These are phyloP conservation scores for Osedax fenrisi DNA, from an alignment of 2,888 invertebrate genomes.

Conservation along the genomic window DNA sequence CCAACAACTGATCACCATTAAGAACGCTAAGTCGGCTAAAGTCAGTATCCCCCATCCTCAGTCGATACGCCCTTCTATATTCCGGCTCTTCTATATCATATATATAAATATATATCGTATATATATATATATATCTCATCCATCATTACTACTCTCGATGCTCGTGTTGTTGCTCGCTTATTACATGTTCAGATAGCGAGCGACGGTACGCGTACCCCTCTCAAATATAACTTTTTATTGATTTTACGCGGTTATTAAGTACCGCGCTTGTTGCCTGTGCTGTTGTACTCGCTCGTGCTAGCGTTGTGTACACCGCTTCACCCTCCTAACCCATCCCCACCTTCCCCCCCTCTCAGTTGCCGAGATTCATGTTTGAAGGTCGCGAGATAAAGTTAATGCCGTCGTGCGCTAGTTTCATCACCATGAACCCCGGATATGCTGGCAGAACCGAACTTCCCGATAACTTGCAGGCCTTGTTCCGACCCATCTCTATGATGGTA, in stretches of 20 bases:
- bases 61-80: background rate
- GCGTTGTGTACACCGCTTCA: no score
- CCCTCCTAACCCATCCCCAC: no score
- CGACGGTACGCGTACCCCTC: no score
- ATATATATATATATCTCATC: background rate
- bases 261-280: no score
- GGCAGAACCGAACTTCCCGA: conserved; percentile 77
- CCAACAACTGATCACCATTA: conserved; percentile 74
- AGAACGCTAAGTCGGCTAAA: conserved; percentile 67
- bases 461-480: conserved; percentile 72
- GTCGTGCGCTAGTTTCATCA: conserved; percentile 73
- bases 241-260: no score
- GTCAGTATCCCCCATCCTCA: no score
- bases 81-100: background rate
- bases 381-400: conserved; percentile 69
- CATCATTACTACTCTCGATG: background rate
- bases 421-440: conserved; percentile 84
- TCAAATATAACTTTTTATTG: no score
- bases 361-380: conserved; percentile 75
- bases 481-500: conserved; percentile 82
- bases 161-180: no score
- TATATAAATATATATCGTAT: no score
- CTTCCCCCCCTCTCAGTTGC: conserved; percentile 44
- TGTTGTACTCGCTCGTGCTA: no score
- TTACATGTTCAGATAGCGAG: no score